A percentile compares a stretch with the other conserved stretches of the same genome.
Evolutionary conservation across 2,888 invertebrate species (phyloP).

Genomic region (Fragum sueziense): DNA sequence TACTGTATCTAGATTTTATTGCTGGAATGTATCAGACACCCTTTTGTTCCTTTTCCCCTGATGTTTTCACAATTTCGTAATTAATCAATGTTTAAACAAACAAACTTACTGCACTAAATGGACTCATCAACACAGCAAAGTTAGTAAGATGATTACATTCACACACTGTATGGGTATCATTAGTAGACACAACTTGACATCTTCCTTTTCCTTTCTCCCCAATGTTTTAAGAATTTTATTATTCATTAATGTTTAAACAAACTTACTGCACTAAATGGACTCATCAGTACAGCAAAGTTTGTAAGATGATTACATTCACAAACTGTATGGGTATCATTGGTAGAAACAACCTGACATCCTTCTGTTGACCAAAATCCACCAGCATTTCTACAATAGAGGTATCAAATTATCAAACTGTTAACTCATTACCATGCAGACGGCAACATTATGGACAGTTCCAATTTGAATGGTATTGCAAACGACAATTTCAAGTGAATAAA

Average conservation of each 20-base stretch:
- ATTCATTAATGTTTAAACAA: background rate
- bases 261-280: constrained; percentile 58
- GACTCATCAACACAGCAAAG: constrained; percentile 56
- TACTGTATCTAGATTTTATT: background rate
- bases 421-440: too few relatives aligned
- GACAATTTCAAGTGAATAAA: too few relatives aligned
- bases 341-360: constrained; percentile 48
- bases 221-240: too few relatives aligned
- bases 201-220: too few relatives aligned
- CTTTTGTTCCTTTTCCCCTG: too few relatives aligned
- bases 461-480: too few relatives aligned
- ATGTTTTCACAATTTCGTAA: too few relatives aligned
- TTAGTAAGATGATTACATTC: constrained; percentile 33
- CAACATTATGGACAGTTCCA: too few relatives aligned
- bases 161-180: background rate
- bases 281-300: constrained; percentile 68
- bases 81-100: background rate
- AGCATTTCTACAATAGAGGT: background rate
- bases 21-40: background rate
- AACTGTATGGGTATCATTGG: constrained; percentile 43
- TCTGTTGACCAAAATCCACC: constrained; percentile 57
- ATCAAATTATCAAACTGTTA: too few relatives aligned
- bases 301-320: constrained; percentile 66
- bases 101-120: constrained; percentile 49
- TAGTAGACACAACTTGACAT: background rate